phyloP scores from a whole-genome alignment of 2,113 vertebrate species.

The Columbina picui region DNA sequence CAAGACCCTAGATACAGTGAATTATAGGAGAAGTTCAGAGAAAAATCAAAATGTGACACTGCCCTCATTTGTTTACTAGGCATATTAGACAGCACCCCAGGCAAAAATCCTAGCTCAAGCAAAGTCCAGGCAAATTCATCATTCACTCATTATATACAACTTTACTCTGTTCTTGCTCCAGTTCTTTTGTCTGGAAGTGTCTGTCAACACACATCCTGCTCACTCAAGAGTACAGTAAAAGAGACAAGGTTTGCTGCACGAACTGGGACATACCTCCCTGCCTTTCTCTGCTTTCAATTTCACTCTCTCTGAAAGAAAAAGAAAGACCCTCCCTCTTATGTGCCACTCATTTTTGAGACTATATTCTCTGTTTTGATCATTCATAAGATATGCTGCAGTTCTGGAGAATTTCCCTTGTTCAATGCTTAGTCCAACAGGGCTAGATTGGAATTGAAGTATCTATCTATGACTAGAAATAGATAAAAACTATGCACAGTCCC shows the following conservation, averaged over 20 bases:
- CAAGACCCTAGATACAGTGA: background rate
- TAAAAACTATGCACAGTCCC: background rate
- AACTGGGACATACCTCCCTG: background rate
- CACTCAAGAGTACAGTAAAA: background rate
- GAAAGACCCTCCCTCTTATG: accelerated
- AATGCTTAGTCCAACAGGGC: background rate
- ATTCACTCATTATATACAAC: background rate
- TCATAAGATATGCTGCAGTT: accelerated
- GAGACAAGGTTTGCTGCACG: background rate
- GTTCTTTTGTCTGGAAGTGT: background rate
- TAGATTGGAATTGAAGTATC: background rate
- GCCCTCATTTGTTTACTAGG: background rate
- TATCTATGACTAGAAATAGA: background rate
- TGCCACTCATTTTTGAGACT: background rate
- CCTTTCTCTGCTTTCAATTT: background rate
- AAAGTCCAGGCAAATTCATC: background rate
- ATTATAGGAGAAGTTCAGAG: background rate
- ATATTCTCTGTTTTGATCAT: background rate
- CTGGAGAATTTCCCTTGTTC: background rate
- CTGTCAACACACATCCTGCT: background rate
- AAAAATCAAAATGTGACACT: background rate
- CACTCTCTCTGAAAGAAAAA: background rate
- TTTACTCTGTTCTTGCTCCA: background rate
- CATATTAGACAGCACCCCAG: background rate
- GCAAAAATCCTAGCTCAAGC: background rate